These are phyloP conservation scores for Lithophane leautieri DNA, from an alignment of 2,888 invertebrate species.

Conservation along the genomic window DNA sequence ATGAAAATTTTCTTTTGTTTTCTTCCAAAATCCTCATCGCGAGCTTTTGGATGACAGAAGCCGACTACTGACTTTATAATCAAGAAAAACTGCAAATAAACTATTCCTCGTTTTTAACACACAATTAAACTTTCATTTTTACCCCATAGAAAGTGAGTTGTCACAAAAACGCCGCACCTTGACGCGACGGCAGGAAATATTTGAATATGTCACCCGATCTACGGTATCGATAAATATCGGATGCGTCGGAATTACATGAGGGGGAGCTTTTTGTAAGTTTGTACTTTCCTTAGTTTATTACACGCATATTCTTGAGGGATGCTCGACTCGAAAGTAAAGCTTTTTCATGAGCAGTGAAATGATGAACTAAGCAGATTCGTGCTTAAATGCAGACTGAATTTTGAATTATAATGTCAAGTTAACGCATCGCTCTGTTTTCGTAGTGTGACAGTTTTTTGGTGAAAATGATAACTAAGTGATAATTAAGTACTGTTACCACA, in stretches of 20 bases:
- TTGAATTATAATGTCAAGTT: neutral
- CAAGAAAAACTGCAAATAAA: constrained; percentile 11
- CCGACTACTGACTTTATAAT: neutral
- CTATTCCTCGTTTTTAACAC: constrained; percentile 15
- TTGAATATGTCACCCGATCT: constrained; percentile 62
- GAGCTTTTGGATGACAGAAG: neutral
- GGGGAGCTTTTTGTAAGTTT: constrained; percentile 23
- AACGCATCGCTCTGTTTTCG: neutral
- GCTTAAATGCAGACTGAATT: neutral
- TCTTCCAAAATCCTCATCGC: neutral
- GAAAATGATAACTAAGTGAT: neutral
- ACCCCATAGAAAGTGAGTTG: constrained; percentile 54
- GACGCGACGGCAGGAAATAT: constrained; percentile 60
- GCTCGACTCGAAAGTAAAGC: neutral
- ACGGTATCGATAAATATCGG: constrained; percentile 53
- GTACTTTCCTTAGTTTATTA: constrained; percentile 9
- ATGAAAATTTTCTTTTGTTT: neutral
- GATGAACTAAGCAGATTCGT: neutral
- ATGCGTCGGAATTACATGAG: constrained; percentile 13
- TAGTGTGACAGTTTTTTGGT: neutral
- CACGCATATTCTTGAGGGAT: constrained; percentile 1
- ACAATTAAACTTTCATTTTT: constrained; percentile 54
- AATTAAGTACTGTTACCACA: neutral
- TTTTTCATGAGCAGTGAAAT: neutral
- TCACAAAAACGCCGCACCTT: constrained; percentile 58